These are phyloP conservation scores for Perdita meconis DNA, from an alignment of 2,888 invertebrate genomes.

Conservation along the genomic window DNA sequence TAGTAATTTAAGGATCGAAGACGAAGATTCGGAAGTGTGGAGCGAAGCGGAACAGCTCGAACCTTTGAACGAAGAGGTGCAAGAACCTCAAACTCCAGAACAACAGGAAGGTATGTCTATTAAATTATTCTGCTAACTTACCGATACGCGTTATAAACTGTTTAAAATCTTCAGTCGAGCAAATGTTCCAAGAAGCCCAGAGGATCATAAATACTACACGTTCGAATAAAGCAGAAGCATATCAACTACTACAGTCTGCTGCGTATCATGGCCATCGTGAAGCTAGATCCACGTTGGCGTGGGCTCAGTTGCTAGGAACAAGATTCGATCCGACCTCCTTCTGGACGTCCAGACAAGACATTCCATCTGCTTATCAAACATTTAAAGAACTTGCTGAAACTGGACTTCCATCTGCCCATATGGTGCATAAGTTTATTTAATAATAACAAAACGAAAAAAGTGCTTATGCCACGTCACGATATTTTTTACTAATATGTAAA, in stretches of 20 bases:
- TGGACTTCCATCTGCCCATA: constrained; percentile 95
- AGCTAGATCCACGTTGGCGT: constrained; percentile 94
- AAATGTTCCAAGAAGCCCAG: constrained; percentile 90
- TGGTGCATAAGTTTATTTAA: constrained; percentile 85
- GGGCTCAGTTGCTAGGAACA: constrained; percentile 94
- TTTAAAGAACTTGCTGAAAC: constrained; percentile 91
- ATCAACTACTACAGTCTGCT: constrained; percentile 91
- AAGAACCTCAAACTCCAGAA: constrained; percentile 87
- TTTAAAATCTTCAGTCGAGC: constrained; percentile 89
- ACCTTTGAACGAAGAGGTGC: constrained; percentile 85
- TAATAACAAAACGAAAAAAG: not conserved
- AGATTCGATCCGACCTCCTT: constrained; percentile 85
- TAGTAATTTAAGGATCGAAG: constrained; percentile 54
- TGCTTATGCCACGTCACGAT: not conserved
- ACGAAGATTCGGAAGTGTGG: constrained; percentile 67
- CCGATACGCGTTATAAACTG: too few relatives aligned
- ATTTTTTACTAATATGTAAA: not conserved
- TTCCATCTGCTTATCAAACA: constrained; percentile 90
- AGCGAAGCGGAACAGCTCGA: constrained; percentile 68
- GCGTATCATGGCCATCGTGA: constrained; percentile 92
- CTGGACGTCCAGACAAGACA: constrained; percentile 87
- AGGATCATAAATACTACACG: constrained; percentile 89
- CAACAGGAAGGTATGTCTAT: constrained; percentile 88
- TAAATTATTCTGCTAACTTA: too few relatives aligned
- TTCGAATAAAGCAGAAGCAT: constrained; percentile 90